phyloP scores from a whole-genome alignment of 2,888 invertebrate species.

The Tiliacea aurago region DNA sequence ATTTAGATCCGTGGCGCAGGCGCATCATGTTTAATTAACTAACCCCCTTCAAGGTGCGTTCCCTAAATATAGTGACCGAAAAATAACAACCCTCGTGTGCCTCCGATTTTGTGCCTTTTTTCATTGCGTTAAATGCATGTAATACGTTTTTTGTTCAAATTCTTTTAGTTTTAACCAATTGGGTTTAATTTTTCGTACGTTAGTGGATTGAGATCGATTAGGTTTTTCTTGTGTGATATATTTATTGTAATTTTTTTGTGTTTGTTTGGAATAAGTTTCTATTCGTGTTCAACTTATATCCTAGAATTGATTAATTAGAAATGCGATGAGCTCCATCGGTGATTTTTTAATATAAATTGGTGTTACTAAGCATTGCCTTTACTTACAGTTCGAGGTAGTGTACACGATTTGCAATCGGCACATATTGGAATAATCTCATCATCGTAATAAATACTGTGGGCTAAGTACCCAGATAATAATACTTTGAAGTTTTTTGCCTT shows the following conservation, averaged over 20 bases:
- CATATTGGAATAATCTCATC: background rate
- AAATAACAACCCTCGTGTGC: conserved; percentile 82
- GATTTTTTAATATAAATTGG: background rate
- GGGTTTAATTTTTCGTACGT: conserved; percentile 41
- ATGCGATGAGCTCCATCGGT: background rate
- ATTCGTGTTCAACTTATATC: background rate
- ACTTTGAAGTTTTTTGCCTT: background rate
- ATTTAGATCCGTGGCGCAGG: conserved; percentile 66
- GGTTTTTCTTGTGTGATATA: conserved; percentile 22
- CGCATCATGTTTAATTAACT: conserved; percentile 83
- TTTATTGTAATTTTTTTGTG: conserved; percentile 4
- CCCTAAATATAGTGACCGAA: conserved; percentile 83
- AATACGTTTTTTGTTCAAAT: conserved; percentile 61
- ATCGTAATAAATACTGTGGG: background rate
- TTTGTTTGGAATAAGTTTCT: background rate
- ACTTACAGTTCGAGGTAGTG: background rate
- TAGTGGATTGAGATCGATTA: conserved; percentile 45
- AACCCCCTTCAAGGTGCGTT: conserved; percentile 81
- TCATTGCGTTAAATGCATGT: conserved; percentile 59
- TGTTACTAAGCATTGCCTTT: background rate
- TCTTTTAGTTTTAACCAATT: conserved; percentile 7
- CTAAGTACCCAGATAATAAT: background rate
- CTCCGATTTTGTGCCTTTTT: conserved; percentile 74
- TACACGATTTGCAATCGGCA: background rate
- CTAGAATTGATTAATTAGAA: background rate